Evolutionary conservation across 2,888 invertebrate genomes (phyloP).

Genomic region (Aleiodes alternator): DNA sequence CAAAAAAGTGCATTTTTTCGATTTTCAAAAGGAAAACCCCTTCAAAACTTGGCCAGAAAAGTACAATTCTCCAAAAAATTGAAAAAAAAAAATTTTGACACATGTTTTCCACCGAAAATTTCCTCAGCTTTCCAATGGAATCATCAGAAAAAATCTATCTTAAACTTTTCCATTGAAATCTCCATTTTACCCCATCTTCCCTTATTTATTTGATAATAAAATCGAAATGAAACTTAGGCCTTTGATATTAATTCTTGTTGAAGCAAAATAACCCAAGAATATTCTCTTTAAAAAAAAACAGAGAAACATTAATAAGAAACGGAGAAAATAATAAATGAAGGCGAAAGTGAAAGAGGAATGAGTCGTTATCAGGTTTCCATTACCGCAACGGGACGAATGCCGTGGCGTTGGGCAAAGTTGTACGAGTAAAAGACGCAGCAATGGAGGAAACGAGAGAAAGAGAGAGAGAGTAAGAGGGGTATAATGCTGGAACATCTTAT

Average conservation of each 20-base stretch:
- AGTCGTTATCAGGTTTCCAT: slow-evolving; percentile 69
- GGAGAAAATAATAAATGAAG: slow-evolving; percentile 23
- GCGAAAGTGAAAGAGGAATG: slow-evolving; percentile 45
- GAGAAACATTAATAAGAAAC: slow-evolving; percentile 25
- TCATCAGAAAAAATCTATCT: too few relatives aligned
- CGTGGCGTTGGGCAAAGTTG: slow-evolving; percentile 52
- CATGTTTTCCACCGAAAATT: too few relatives aligned
- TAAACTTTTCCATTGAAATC: too few relatives aligned
- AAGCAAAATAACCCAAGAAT: not conserved
- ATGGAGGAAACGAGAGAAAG: slow-evolving; percentile 64
- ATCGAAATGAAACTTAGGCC: too few relatives aligned
- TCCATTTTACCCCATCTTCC: too few relatives aligned
- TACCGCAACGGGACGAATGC: slow-evolving; percentile 61
- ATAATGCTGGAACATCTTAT: slow-evolving; percentile 67
- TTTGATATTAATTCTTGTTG: not conserved
- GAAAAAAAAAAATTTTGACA: too few relatives aligned
- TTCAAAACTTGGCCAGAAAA: too few relatives aligned
- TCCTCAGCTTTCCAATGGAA: too few relatives aligned
- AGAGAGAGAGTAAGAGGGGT: slow-evolving; percentile 27
- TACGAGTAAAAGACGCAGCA: slow-evolving; percentile 40
- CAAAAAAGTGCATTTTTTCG: too few relatives aligned
- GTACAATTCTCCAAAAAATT: too few relatives aligned
- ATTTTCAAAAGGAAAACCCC: too few relatives aligned
- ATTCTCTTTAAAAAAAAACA: slow-evolving; percentile 7
- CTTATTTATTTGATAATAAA: not conserved